Base-by-base conservation (phyloP, 2,888 invertebrate genomes). In the Therioaphis trifolii region DNA sequence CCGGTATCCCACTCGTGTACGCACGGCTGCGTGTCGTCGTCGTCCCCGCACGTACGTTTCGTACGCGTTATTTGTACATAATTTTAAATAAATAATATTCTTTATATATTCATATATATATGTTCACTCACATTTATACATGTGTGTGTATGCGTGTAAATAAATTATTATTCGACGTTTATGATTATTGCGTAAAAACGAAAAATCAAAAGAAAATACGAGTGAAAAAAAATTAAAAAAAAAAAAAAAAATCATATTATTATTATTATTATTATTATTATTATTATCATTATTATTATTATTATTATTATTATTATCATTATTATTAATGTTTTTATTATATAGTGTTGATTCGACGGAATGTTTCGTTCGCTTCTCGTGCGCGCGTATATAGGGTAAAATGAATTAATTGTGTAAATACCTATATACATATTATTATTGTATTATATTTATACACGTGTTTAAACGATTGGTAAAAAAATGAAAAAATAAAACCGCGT, bases 231-330 rank as follows among this genome's bases (percentile, higher is more conserved):
- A 55, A 52, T n/a, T 14, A 0, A 40, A 43, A 63, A 43, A 55
- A 7, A 55, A 35, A 58, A 74, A 76, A 66, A 52, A 35, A 29
- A 52, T 49, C 21, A 5, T 66, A 63, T 61, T 75, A 76, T 63
- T 76, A 46, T 76, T 58, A 75, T 75, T 52, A 72, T 74, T 46
- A 69, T 46, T 68, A 68, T 69, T 69, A 69, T 46, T 69, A 69
- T 43, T 14, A 49, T 18, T 29, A n/a, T 27, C 46, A 63, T 76
- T 76, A 61, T 76, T 58, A 75, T 58, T 35, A 72, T 74, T 46
- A 69, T 46, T 68, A 68, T 46, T 46, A 69, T 46, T 46, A 46
- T 46, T 24, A n/a, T n/a, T n/a, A n/a, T n/a, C n/a, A n/a, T n/a
- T n/a, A 27, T 46, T 27, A 27, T 49, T 76, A 76, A 61, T 27